Conservation (phyloP, 2,888 invertebrate genomes). For the Phyto melanocephala region DNA sequence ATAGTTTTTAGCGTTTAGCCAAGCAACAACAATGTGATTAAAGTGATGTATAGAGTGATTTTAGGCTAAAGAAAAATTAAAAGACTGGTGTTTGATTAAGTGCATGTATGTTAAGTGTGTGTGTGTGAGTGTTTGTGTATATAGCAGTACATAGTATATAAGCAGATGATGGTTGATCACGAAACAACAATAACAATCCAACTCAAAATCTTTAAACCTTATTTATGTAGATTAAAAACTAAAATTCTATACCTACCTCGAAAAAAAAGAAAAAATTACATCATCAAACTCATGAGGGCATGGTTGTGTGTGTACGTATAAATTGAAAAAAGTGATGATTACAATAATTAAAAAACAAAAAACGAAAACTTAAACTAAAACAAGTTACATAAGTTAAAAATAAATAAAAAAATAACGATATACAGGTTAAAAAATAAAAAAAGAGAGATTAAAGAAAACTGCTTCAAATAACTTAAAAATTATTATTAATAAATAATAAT, state of each 20-base stretch:
- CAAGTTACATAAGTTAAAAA: background rate
- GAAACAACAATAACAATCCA: slow-evolving; percentile 19
- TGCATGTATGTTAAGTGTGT: slow-evolving; percentile 14
- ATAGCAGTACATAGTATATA: slow-evolving; percentile 46
- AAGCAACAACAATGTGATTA: slow-evolving; percentile 60
- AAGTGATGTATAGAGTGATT: slow-evolving; percentile 61
- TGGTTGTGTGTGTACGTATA: background rate
- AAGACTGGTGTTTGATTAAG: slow-evolving; percentile 56
- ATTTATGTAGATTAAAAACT: slow-evolving; percentile 42
- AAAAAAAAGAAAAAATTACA: background rate
- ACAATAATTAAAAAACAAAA: slow-evolving; percentile 12
- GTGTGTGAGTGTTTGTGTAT: no score
- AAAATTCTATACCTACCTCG: slow-evolving; percentile 33
- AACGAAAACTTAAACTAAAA: background rate
- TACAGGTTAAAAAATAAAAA: background rate
- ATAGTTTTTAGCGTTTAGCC: background rate
- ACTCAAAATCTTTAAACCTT: slow-evolving; percentile 19
- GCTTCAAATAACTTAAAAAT: no score
- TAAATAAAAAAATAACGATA: background rate
- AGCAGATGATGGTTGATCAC: slow-evolving; percentile 40
- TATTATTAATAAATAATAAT: no score
- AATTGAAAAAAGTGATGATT: slow-evolving; percentile 31
- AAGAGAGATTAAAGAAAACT: slow-evolving; percentile 1
- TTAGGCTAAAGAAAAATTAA: slow-evolving; percentile 21
- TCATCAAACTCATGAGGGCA: background rate